A percentile compares a stretch with the other conserved stretches of the same genome.
Evolutionary conservation across 2,797 vertebrate genomes (phyloP).

Genomic region (Varecia variegata): DNA sequence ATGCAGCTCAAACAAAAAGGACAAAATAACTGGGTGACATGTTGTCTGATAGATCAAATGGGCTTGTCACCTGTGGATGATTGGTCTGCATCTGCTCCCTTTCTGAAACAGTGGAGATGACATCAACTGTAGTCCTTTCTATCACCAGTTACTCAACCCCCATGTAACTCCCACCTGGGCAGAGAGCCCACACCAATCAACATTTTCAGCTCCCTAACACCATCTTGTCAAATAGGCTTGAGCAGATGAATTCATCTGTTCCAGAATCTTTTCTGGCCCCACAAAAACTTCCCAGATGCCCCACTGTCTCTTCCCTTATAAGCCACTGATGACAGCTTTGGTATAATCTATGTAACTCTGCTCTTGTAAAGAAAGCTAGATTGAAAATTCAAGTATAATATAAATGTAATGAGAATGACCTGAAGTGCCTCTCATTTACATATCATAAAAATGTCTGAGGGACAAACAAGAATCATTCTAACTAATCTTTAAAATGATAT

Average conservation of each 20-base stretch:
- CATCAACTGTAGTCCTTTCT: not conserved
- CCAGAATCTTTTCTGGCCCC: not conserved
- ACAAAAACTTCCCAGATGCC: not conserved
- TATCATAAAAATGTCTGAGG: not conserved
- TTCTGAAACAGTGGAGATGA: not conserved
- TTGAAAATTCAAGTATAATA: not conserved
- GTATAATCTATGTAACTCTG: not conserved
- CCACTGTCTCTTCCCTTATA: not conserved
- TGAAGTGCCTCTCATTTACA: not conserved
- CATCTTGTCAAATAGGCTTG: not conserved
- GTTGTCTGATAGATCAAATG: not conserved
- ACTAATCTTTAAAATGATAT: slow-evolving; percentile 21
- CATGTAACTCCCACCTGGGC: not conserved
- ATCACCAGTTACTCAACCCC: not conserved
- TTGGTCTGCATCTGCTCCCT: not conserved
- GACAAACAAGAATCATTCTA: not conserved
- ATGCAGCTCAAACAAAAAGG: not conserved
- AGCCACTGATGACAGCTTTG: not conserved
- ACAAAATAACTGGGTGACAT: not conserved
- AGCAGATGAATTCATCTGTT: not conserved
- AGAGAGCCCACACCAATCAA: not conserved
- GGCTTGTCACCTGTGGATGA: not conserved
- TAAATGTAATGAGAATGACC: slow-evolving; percentile 9
- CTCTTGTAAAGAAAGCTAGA: not conserved
- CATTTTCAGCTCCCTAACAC: not conserved